Evolutionary conservation across 1,140 invertebrate genomes (phyloP).

Genomic region (Bursaphelenchus mucronatus): DNA sequence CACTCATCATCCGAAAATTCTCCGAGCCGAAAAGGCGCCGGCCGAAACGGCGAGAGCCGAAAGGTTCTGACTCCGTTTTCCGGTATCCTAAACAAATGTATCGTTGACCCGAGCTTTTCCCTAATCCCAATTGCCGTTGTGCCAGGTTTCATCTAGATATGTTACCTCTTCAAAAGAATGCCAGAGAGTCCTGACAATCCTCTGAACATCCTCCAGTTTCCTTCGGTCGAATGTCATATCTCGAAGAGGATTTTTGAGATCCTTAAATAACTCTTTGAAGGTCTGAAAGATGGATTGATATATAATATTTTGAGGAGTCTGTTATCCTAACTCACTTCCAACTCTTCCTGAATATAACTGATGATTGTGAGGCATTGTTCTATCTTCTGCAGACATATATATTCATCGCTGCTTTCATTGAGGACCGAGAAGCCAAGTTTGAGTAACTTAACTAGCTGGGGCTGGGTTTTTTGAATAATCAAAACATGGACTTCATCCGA

Average conservation of each 20-base stretch:
- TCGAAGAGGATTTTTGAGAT: slow-evolving; percentile 14
- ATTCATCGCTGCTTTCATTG: slow-evolving; percentile 4
- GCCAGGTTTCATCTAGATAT: background rate
- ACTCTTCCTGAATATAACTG: slow-evolving; percentile 25
- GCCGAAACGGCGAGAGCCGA: too few relatives aligned
- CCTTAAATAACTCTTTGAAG: slow-evolving; percentile 1
- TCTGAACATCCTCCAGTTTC: slow-evolving; percentile 1
- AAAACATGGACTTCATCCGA: slow-evolving; percentile 11
- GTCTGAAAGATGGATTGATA: slow-evolving; percentile 22
- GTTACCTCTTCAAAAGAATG: slow-evolving; percentile 24
- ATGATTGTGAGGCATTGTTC: slow-evolving; percentile 21
- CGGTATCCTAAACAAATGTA: too few relatives aligned
- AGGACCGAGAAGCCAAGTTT: slow-evolving; percentile 11
- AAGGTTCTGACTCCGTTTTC: too few relatives aligned
- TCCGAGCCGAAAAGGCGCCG: too few relatives aligned
- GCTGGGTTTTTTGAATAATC: slow-evolving; percentile 25
- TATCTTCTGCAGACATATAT: slow-evolving; percentile 26
- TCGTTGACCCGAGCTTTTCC: too few relatives aligned
- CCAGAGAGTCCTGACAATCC: slow-evolving; percentile 18
- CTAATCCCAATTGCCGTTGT: too few relatives aligned
- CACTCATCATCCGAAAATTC: too few relatives aligned
- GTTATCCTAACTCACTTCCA: slow-evolving; percentile 13
- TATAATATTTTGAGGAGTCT: too few relatives aligned
- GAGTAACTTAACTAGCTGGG: slow-evolving; percentile 20
- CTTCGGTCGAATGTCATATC: slow-evolving; percentile 26